Base-by-base conservation (phyloP, 2,888 invertebrate genomes). In the Pseudanteris insignis region DNA sequence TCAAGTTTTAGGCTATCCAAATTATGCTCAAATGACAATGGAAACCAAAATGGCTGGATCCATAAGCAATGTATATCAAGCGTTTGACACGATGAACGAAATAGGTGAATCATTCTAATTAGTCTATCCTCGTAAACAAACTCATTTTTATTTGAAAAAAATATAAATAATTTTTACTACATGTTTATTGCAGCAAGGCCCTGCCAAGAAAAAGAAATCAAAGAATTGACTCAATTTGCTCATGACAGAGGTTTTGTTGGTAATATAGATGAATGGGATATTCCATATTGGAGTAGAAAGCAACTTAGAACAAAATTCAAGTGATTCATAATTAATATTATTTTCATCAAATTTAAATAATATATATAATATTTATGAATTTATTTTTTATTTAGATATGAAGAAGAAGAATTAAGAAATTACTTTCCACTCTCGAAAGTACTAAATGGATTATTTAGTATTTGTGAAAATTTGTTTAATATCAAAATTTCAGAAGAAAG, bases 21-120 rank as follows among this genome's bases (percentile, higher is more conserved):
- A 85, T 44, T 96, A 83, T 79, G 89, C 87, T 0, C 89, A 94
- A 26, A 88, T 96, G 89, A 92, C 92, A 25, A 92, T 96, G 92
- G 89, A 91, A 81, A 94, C 94, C 0, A 96, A 95, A 84, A 89
- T 96, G 94, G 93, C 94, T 4, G 91, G 89, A 5, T 88, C 83
- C 64, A 81, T 92, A 8, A 86, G 90, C 41, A 90, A 89, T 77
- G 88, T 95, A 0, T 83, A 88, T 64, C 83, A 85, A 57, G 85
- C 89, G 58, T 82, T 96, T 14, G 83, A 88, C 43, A 85, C 82
- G 63, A 83, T 92, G 24, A 76, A 88, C 0, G 84, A 86, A 67
- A 85, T 83, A 70, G 83, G 83, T 82, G 72, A n/a, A n/a, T n/a
- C n/a, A n/a, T n/a, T n/a, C n/a, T n/a, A n/a, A n/a, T n/a, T n/a